Conservation (phyloP, 30 jellyfish, hydroid and myxozoan species). For the Haliclystus octoradiatus region DNA sequence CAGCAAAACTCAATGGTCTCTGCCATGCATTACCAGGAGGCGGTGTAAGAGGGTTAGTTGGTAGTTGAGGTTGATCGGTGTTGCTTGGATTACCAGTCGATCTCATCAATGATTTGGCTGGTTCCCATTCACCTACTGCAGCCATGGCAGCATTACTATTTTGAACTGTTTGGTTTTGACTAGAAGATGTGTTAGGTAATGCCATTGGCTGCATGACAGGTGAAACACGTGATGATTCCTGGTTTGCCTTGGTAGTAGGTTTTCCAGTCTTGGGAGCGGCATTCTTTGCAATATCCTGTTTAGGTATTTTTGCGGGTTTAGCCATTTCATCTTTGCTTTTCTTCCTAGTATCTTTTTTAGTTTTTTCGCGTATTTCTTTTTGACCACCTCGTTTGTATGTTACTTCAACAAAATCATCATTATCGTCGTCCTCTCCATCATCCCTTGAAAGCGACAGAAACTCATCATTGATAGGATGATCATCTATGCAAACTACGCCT, state of each 20-base stretch:
- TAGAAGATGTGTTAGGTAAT: neutral
- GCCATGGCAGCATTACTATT: slow-evolving; percentile 94
- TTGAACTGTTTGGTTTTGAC: slow-evolving; percentile 21
- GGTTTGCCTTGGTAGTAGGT: slow-evolving; percentile 10
- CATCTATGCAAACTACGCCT: slow-evolving; percentile 88
- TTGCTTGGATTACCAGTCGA: slow-evolving; percentile 34
- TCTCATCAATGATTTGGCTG: slow-evolving; percentile 81
- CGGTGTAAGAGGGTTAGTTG: slow-evolving; percentile 38
- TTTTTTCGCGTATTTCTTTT: slow-evolving; percentile 21
- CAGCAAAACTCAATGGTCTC: slow-evolving; percentile 51
- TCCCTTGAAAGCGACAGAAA: neutral
- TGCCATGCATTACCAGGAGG: slow-evolving; percentile 92
- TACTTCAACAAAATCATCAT: slow-evolving; percentile 78
- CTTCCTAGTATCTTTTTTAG: slow-evolving; percentile 42
- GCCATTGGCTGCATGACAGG: slow-evolving; percentile 21
- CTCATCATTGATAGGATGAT: slow-evolving; percentile 31
- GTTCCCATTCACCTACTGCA: slow-evolving; percentile 99
- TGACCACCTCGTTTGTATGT: slow-evolving; percentile 5
- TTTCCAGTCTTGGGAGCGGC: slow-evolving; percentile 14
- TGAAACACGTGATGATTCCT: slow-evolving; percentile 19
- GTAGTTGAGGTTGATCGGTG: slow-evolving; percentile 31
- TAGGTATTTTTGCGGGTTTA: slow-evolving; percentile 2
- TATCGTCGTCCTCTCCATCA: slow-evolving; percentile 23
- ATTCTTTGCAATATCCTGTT: neutral
- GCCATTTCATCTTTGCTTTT: slow-evolving; percentile 22